These are phyloP conservation scores for Paraplagusia blochii DNA, from an alignment of 2,113 vertebrate species.

Conservation along the genomic window DNA sequence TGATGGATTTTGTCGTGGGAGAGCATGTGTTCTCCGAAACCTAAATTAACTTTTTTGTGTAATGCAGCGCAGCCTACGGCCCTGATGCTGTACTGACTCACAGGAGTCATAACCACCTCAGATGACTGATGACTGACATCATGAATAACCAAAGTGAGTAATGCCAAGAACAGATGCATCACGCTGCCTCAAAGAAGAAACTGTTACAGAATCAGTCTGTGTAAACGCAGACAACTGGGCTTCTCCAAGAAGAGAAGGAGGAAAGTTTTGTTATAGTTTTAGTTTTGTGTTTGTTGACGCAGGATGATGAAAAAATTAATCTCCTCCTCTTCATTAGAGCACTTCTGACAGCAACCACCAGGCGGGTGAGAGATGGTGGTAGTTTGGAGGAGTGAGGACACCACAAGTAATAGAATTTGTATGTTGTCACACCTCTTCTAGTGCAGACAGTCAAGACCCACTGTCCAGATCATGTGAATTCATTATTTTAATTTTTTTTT, in stretches of 20 bases:
- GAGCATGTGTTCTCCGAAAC: not conserved
- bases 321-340: no score
- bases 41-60: not conserved
- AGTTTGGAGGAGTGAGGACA: slow-evolving; percentile 41
- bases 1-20: not conserved
- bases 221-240: not conserved
- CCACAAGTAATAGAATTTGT: slow-evolving; percentile 30
- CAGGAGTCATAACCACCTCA: slow-evolving; percentile 17
- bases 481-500: no score
- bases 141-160: slow-evolving; percentile 32
- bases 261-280: slow-evolving; percentile 22
- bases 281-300: slow-evolving; percentile 24
- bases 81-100: slow-evolving; percentile 45
- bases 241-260: not conserved
- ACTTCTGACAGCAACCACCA: slow-evolving; percentile 27
- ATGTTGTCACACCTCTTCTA: slow-evolving; percentile 28
- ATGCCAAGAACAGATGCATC: slow-evolving; percentile 14
- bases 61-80: slow-evolving; percentile 29
- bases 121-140: slow-evolving; percentile 26
- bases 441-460: not conserved
- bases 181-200: not conserved
- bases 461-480: no score
- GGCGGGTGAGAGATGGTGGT: slow-evolving; percentile 36
- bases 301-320: slow-evolving; percentile 3
- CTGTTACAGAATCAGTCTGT: not conserved